These are phyloP conservation scores for Dasypus novemcinctus DNA, from an alignment of 2,113 vertebrate species.

Conservation along the genomic window DNA sequence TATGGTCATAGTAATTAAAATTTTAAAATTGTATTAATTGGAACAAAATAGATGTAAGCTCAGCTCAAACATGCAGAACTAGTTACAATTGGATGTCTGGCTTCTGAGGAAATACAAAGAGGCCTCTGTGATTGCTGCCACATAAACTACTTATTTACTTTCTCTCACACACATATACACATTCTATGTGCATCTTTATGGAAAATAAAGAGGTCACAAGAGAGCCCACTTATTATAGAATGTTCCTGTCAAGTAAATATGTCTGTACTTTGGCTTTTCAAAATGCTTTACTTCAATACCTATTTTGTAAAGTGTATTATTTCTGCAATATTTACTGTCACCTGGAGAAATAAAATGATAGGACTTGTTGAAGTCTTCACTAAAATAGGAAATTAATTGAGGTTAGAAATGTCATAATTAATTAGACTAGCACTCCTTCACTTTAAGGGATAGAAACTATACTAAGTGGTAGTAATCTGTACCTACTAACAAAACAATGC, in stretches of 20 bases:
- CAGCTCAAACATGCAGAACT: neutral
- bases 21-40: neutral
- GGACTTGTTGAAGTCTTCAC: slow-evolving; percentile 56
- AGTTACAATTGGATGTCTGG: neutral
- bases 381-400: slow-evolving; percentile 75
- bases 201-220: slow-evolving; percentile 47
- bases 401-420: slow-evolving; percentile 78
- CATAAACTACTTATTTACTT: neutral
- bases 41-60: neutral
- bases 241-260: neutral
- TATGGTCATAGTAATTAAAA: neutral
- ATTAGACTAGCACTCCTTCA: slow-evolving; percentile 72
- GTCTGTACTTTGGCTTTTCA: neutral
- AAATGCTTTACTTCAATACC: slow-evolving; percentile 1
- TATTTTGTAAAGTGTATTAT: slow-evolving; percentile 44
- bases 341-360: slow-evolving; percentile 54
- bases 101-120: neutral
- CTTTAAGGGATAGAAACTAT: slow-evolving; percentile 47
- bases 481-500: slow-evolving; percentile 49
- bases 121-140: neutral
- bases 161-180: neutral
- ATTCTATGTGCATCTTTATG: neutral
- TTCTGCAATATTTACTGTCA: slow-evolving; percentile 56
- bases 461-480: slow-evolving; percentile 60
- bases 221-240: slow-evolving; percentile 1